These are phyloP conservation scores for Drosophila sulfurigaster DNA, from an alignment of 1,140 invertebrate species.

Conservation along the genomic window DNA sequence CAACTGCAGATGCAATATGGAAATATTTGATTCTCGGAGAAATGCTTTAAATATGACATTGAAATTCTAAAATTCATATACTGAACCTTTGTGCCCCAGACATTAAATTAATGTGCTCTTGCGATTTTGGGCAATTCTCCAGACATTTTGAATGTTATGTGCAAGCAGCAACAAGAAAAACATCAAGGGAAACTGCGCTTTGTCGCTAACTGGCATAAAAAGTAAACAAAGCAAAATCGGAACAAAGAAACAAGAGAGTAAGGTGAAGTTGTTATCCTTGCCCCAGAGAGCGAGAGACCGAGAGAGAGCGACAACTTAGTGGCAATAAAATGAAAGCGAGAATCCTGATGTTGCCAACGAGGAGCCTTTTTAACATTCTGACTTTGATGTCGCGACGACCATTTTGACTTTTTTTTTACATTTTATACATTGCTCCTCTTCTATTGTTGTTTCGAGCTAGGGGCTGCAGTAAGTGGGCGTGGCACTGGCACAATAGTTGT, in stretches of 20 bases:
- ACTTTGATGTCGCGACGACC: conserved; percentile 57
- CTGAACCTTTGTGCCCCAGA: not conserved
- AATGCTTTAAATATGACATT: no score
- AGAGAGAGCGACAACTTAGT: conserved; percentile 48
- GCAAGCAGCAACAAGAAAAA: not conserved
- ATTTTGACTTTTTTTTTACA: conserved; percentile 37
- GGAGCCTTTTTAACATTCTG: conserved; percentile 30
- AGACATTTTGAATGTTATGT: conserved; percentile 2
- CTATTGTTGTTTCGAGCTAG: not conserved
- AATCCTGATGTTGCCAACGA: conserved; percentile 35
- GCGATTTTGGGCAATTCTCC: not conserved
- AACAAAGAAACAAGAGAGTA: not conserved
- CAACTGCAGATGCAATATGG: no score
- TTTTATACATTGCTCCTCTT: not conserved
- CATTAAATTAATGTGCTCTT: conserved; percentile 5
- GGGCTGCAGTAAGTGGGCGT: conserved; percentile 1
- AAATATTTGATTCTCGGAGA: no score
- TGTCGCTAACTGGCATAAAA: conserved; percentile 14
- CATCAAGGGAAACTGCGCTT: conserved; percentile 21
- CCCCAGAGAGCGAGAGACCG: conserved; percentile 49
- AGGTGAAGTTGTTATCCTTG: conserved; percentile 51
- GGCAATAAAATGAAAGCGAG: conserved; percentile 70
- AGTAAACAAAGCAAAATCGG: conserved; percentile 30
- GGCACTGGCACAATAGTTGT: conserved; percentile 25
- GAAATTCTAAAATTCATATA: no score